Percentiles rank a stretch among this genome's conserved stretches.
These are phyloP conservation scores for Acrocephalus kingi DNA, from an alignment of 2,113 vertebrate genomes.

Conservation along the genomic window DNA sequence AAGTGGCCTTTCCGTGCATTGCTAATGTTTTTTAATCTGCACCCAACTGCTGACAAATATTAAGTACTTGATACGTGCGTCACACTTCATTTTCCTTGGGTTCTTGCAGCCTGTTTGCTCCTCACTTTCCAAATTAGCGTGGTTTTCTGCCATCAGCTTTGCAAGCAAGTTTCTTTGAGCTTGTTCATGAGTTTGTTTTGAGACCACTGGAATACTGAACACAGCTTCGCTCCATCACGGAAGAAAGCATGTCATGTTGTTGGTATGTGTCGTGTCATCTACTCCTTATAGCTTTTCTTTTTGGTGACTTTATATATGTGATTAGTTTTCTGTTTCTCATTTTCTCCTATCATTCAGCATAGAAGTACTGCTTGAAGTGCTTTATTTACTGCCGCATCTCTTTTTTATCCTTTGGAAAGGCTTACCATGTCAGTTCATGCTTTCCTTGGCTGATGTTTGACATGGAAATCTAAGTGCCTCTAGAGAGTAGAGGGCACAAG, in stretches of 20 bases:
- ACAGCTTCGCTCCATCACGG: accelerated
- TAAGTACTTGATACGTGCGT: neutral
- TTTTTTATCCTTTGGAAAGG: neutral
- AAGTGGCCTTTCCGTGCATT: neutral
- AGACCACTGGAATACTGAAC: neutral
- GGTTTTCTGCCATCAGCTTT: neutral
- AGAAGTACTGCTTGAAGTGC: neutral
- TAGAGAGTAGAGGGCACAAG: accelerated
- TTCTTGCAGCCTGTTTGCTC: neutral
- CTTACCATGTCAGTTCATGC: neutral
- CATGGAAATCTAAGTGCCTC: neutral
- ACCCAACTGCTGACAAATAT: neutral
- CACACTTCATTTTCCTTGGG: neutral
- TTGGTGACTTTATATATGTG: neutral
- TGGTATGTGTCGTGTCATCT: neutral
- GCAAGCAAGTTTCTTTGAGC: neutral
- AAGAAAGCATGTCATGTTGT: neutral
- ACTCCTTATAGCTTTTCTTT: neutral
- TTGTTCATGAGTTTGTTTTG: neutral
- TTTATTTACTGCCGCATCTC: neutral
- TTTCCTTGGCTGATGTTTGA: neutral
- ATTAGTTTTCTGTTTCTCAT: neutral
- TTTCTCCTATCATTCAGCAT: neutral
- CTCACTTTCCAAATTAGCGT: neutral
- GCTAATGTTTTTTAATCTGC: neutral